Evolutionary conservation across 1,140 invertebrate genomes (phyloP).

Genomic region (Teleopsis dalmanni): DNA sequence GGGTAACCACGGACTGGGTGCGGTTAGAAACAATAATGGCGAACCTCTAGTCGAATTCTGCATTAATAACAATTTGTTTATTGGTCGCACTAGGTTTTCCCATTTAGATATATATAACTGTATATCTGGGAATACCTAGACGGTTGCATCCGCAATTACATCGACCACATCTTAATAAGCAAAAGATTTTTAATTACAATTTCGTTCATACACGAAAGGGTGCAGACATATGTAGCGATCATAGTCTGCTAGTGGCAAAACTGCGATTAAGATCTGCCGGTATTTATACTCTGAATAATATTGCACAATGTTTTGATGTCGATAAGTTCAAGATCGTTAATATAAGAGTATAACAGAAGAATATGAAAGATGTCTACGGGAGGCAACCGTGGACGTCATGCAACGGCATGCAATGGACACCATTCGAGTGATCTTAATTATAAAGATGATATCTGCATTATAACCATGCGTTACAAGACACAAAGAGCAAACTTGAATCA

Average conservation of each 20-base stretch:
- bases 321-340: background rate
- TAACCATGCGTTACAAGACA: background rate
- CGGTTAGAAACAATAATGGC: background rate
- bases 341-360: background rate
- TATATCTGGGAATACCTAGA: background rate
- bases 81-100: slow-evolving; percentile 6
- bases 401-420: background rate
- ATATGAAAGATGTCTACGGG: background rate
- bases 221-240: background rate
- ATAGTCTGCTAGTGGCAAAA: background rate
- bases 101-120: slow-evolving; percentile 1
- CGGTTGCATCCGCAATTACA: background rate
- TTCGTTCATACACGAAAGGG: background rate
- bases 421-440: background rate
- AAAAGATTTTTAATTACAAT: background rate
- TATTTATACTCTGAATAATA: background rate
- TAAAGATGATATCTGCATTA: slow-evolving; percentile 5
- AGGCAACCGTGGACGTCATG: background rate
- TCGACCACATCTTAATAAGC: slow-evolving; percentile 5
- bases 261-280: background rate
- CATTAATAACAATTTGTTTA: background rate
- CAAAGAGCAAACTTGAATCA: background rate
- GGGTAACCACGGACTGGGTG: background rate
- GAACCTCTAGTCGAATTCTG: background rate
- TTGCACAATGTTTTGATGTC: background rate